Evolutionary conservation across 37 sponge, comb jelly and placozoan genomes (phyloP).

Genomic region (Oscarella lobularis): DNA sequence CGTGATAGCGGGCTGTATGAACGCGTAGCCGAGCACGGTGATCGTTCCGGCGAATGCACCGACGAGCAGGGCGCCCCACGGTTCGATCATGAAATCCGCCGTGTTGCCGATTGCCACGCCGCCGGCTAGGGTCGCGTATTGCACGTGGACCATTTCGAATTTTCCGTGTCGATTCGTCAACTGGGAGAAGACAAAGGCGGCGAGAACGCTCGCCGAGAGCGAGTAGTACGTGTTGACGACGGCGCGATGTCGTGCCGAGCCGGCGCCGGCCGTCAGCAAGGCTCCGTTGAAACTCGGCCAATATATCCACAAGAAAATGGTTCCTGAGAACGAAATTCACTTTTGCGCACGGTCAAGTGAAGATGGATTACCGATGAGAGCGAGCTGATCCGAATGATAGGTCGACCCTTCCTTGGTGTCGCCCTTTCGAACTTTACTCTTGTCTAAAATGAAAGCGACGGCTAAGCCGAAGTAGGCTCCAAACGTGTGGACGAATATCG

Average conservation of each 20-base stretch:
- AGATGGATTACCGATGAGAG: slow-evolving; percentile 70
- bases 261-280: slow-evolving; percentile 25
- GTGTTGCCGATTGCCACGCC: slow-evolving; percentile 86
- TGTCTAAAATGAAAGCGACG: slow-evolving; percentile 47
- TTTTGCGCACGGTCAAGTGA: too few species aligned
- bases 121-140: slow-evolving; percentile 90
- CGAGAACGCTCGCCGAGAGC: slow-evolving; percentile 50
- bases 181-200: slow-evolving; percentile 41
- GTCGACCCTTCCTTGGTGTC: slow-evolving; percentile 30
- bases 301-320: slow-evolving; percentile 83
- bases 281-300: slow-evolving; percentile 92
- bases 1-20: slow-evolving; percentile 39
- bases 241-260: slow-evolving; percentile 57
- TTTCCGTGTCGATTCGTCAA: slow-evolving; percentile 35
- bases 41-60: slow-evolving; percentile 45
- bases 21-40: slow-evolving; percentile 55
- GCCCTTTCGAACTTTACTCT: slow-evolving; percentile 33
- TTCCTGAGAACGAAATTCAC: too few species aligned
- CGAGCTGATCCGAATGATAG: slow-evolving; percentile 76
- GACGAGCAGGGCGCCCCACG: slow-evolving; percentile 73
- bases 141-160: slow-evolving; percentile 71
- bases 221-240: slow-evolving; percentile 91
- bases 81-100: slow-evolving; percentile 62
- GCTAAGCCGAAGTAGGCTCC: slow-evolving; percentile 94
- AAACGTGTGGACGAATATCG: slow-evolving; percentile 83